These are phyloP conservation scores for Phytoseiulus persimilis DNA, from an alignment of 2,888 invertebrate genomes.

Conservation along the genomic window DNA sequence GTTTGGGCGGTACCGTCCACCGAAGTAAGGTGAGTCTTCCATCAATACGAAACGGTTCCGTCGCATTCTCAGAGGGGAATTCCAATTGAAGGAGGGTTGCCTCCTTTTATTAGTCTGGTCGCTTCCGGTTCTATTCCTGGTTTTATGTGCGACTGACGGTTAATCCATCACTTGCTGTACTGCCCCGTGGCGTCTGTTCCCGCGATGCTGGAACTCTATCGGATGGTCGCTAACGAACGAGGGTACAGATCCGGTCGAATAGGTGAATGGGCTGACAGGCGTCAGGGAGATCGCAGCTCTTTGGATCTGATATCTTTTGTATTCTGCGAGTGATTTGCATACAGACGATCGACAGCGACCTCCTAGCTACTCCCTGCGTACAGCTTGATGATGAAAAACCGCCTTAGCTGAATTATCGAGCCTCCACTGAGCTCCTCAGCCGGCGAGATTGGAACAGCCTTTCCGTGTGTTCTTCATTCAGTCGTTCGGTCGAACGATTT, in stretches of 20 bases:
- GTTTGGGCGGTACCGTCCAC: slow-evolving; percentile 52
- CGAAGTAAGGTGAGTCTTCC: slow-evolving; percentile 46
- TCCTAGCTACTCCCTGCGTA: neutral
- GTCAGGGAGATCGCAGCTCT: neutral
- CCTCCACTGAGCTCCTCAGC: neutral
- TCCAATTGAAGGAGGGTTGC: too few relatives aligned
- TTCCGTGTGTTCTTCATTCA: neutral
- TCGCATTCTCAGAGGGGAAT: too few relatives aligned
- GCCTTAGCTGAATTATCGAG: neutral
- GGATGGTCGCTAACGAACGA: neutral
- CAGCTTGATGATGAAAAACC: neutral
- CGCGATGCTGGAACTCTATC: neutral
- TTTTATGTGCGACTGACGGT: too few relatives aligned
- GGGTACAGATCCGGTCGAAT: neutral
- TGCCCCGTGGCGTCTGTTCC: too few relatives aligned
- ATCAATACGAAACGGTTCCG: too few relatives aligned
- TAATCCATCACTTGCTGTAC: too few relatives aligned
- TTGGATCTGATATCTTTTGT: neutral
- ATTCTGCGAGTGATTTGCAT: neutral
- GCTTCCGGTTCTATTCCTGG: too few relatives aligned
- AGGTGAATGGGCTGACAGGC: neutral
- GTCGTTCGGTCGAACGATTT: neutral
- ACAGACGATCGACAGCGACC: neutral
- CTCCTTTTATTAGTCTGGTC: too few relatives aligned
- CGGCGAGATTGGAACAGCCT: neutral